Conservation (phyloP, 2,113 vertebrate species). For the Aspidoscelis tigris region DNA sequence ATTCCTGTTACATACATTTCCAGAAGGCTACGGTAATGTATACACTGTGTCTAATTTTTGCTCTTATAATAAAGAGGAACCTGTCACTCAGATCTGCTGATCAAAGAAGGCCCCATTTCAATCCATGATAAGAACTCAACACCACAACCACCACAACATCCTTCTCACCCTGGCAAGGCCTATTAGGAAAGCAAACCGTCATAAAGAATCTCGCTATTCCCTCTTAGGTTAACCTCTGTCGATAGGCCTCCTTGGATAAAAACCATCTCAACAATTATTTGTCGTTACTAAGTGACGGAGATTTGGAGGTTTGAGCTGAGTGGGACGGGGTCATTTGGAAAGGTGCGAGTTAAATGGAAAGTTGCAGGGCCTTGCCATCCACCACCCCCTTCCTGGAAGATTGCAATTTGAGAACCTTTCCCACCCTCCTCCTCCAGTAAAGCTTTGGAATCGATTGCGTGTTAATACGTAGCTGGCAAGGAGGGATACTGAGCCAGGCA, state of each 20-base stretch:
- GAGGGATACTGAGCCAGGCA: background rate
- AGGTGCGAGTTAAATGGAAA: background rate
- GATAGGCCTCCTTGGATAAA: constrained; percentile 26
- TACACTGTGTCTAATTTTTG: constrained; percentile 34
- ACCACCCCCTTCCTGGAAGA: background rate
- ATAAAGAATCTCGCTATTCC: constrained; percentile 1
- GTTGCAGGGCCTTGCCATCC: background rate
- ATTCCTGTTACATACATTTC: constrained; percentile 16
- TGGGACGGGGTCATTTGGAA: background rate
- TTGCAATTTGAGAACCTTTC: constrained; percentile 16
- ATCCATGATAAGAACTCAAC: constrained; percentile 14
- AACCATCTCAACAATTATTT: constrained; percentile 23
- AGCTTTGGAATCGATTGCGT: background rate
- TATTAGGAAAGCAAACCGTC: constrained; percentile 28
- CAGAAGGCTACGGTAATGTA: background rate
- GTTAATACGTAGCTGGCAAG: constrained; percentile 26
- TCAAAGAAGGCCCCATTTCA: constrained; percentile 26
- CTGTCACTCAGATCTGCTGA: constrained; percentile 9
- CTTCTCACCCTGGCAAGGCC: background rate
- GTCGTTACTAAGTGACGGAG: constrained; percentile 13
- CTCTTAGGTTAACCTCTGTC: constrained; percentile 32
- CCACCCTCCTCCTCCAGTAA: background rate
- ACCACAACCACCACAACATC: background rate
- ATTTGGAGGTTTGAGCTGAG: background rate
- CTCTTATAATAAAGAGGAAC: constrained; percentile 20